These are phyloP conservation scores for Platygyra sinensis DNA, from an alignment of 64 coral and sea anemone genomes.

Conservation along the genomic window DNA sequence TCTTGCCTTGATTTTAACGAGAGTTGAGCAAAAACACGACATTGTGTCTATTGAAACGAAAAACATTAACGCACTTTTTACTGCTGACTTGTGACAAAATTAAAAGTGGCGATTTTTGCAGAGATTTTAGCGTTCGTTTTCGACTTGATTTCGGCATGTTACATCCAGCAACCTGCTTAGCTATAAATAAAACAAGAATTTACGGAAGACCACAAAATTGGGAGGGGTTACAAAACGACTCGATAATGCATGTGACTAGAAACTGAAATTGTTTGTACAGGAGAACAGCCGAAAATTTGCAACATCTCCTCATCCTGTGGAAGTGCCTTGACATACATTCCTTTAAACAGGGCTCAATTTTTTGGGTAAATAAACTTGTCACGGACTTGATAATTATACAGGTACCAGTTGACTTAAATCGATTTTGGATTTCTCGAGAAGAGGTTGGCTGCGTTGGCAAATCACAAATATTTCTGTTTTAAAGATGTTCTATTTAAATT, in stretches of 20 bases:
- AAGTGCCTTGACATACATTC: constrained; percentile 1
- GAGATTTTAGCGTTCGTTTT: constrained; percentile 4
- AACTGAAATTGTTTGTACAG: constrained; percentile 17
- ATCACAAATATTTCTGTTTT: constrained; percentile 27
- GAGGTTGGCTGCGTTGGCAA: not conserved
- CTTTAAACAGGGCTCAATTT: not conserved
- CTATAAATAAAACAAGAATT: constrained; percentile 51
- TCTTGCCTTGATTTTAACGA: constrained; percentile 26
- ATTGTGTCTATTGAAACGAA: not conserved
- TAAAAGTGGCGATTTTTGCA: not conserved
- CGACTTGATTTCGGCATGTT: constrained; percentile 38
- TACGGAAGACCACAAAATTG: constrained; percentile 46
- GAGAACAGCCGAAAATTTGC: not conserved
- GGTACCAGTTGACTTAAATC: constrained; percentile 37
- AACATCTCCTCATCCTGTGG: not conserved
- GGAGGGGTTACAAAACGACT: constrained; percentile 50
- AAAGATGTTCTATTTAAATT: constrained; percentile 17
- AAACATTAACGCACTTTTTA: not conserved
- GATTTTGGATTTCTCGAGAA: not conserved
- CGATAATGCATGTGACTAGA: constrained; percentile 19
- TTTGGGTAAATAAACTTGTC: constrained; percentile 39
- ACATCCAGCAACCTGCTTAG: constrained; percentile 29
- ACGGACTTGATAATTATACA: constrained; percentile 10
- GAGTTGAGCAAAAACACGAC: not conserved
- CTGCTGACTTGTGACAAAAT: not conserved